Conservation (phyloP, 1,140 invertebrate genomes). For the Polypedilum pembai region DNA sequence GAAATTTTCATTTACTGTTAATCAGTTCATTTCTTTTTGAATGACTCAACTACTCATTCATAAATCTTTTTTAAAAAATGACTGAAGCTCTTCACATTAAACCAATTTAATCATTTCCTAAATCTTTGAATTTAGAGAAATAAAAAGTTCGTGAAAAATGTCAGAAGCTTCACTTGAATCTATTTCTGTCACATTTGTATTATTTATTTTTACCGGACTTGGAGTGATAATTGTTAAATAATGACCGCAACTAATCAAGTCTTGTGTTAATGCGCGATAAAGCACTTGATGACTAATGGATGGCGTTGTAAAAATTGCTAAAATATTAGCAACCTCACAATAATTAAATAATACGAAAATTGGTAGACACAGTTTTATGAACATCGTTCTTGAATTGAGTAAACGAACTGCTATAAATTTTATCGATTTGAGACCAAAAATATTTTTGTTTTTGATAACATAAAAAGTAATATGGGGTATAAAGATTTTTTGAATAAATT, state of each 20-base stretch:
- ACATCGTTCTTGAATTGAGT: too few species aligned
- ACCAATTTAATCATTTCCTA: not conserved
- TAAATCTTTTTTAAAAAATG: not conserved
- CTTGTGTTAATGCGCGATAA: constrained; percentile 43
- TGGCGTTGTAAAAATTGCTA: constrained; percentile 45
- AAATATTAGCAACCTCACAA: constrained; percentile 34
- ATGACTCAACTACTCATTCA: not conserved
- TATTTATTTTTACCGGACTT: constrained; percentile 34
- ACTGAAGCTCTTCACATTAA: not conserved
- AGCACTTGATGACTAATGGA: constrained; percentile 45
- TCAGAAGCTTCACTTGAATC: not conserved
- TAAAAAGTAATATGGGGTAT: too few species aligned
- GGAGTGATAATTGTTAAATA: constrained; percentile 43
- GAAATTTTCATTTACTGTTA: not conserved
- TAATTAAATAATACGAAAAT: too few species aligned
- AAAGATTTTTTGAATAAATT: too few species aligned
- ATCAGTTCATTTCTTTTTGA: not conserved
- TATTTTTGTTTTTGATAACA: too few species aligned
- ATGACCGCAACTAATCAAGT: constrained; percentile 46
- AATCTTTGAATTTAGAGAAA: not conserved
- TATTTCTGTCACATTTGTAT: constrained; percentile 7
- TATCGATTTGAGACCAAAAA: too few species aligned
- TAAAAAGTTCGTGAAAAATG: not conserved
- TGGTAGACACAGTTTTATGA: too few species aligned
- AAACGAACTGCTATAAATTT: too few species aligned